These are phyloP conservation scores for Drosophila suboccidentalis DNA, from an alignment of 2,888 invertebrate genomes.

Conservation along the genomic window DNA sequence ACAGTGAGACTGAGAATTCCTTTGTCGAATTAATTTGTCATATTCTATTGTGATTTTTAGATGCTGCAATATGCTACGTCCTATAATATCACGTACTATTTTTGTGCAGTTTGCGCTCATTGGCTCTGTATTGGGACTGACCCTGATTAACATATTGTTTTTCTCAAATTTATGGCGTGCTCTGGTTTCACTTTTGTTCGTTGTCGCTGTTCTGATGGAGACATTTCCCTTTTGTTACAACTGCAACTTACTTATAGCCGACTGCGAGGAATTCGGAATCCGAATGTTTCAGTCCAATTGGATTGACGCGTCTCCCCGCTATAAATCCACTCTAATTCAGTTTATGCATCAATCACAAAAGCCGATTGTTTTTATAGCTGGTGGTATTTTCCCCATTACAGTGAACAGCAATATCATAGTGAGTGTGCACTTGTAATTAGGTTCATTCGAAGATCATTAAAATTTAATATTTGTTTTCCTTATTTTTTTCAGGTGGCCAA, in stretches of 20 bases:
- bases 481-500: slow-evolving; percentile 16
- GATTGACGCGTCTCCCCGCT: slow-evolving; percentile 10
- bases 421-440: not conserved
- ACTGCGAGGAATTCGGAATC: not conserved
- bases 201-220: not conserved
- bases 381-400: slow-evolving; percentile 15
- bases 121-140: not conserved
- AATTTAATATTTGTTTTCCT: not conserved
- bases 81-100: not conserved
- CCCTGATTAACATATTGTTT: not conserved
- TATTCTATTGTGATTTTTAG: not conserved
- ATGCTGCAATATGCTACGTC: not conserved
- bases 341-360: slow-evolving; percentile 24
- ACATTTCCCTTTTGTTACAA: not conserved
- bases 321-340: slow-evolving; percentile 10
- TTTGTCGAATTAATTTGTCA: not conserved
- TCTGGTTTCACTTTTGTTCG: not conserved
- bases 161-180: not conserved
- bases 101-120: slow-evolving; percentile 1
- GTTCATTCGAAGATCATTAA: not conserved
- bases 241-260: not conserved
- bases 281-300: not conserved
- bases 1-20: not conserved
- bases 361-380: slow-evolving; percentile 18
- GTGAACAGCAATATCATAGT: slow-evolving; percentile 27